These are phyloP conservation scores for Drosophila algonquin DNA, from an alignment of 2,888 invertebrate genomes.

Conservation along the genomic window DNA sequence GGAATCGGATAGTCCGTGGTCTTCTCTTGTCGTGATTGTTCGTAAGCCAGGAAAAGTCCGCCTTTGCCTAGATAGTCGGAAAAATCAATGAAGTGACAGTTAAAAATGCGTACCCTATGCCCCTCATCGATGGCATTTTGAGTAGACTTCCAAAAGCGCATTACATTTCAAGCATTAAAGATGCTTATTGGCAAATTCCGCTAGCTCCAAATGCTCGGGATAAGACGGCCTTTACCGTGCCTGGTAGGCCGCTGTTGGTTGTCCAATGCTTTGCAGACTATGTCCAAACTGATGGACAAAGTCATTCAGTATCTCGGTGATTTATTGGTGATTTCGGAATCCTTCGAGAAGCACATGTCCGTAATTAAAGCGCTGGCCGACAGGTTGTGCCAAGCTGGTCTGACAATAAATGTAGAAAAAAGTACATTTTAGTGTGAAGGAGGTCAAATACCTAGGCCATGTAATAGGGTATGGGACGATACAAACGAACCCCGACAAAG, in stretches of 20 bases:
- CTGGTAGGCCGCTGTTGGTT: conserved; percentile 36
- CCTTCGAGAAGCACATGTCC: too few relatives aligned
- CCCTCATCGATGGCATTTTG: conserved; percentile 36
- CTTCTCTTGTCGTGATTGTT: conserved; percentile 64
- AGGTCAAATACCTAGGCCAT: conserved; percentile 19
- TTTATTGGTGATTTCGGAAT: not conserved
- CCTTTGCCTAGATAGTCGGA: conserved; percentile 67
- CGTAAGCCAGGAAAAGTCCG: conserved; percentile 57
- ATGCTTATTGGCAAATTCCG: conserved; percentile 46
- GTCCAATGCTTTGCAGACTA: conserved; percentile 14
- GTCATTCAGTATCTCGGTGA: conserved; percentile 9
- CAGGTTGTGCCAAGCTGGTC: not conserved
- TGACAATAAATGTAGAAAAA: conserved; percentile 10
- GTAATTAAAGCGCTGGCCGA: too few relatives aligned
- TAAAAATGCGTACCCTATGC: too few relatives aligned
- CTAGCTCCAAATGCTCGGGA: conserved; percentile 17
- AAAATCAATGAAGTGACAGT: too few relatives aligned
- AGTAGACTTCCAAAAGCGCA: conserved; percentile 29
- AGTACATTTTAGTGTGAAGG: conserved; percentile 4
- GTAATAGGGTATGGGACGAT: conserved; percentile 13
- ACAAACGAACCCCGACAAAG: conserved; percentile 13
- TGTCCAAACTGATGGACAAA: not conserved
- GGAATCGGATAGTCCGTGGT: conserved; percentile 65
- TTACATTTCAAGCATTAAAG: conserved; percentile 34
- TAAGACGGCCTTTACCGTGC: conserved; percentile 42